Base-by-base conservation (phyloP, 1,140 invertebrate species). In the Brachystomella parvula region DNA sequence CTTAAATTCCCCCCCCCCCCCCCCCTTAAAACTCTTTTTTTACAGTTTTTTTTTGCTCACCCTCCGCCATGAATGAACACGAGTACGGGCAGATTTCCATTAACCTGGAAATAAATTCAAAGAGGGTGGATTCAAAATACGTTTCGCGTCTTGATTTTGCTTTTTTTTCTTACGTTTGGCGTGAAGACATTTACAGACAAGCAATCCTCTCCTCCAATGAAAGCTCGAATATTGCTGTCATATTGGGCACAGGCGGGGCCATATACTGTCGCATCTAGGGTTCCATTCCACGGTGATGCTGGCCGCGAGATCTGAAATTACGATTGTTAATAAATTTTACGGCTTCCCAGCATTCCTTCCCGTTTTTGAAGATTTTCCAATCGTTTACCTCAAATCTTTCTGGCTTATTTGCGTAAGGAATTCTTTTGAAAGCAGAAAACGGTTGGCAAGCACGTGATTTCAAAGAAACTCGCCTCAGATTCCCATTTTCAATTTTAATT, bases 221-320 rank as follows among this genome's bases (percentile, higher is more conserved):
- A n/a, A n/a, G n/a, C n/a, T n/a, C n/a, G n/a, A n/a, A n/a, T n/a
- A n/a, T n/a, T n/a, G n/a, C n/a, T n/a, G n/a, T n/a, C n/a, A n/a
- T n/a, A n/a, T n/a, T n/a, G n/a, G n/a, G n/a, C n/a, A n/a, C n/a
- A n/a, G n/a, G n/a, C n/a, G n/a, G n/a, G n/a, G n/a, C n/a, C n/a
- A n/a, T n/a, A n/a, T n/a, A n/a, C n/a, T n/a, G n/a, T n/a, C 66
- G 31, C 79, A n/a, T n/a, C n/a, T n/a, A n/a, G n/a, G n/a, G n/a
- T n/a, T n/a, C n/a, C n/a, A n/a, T n/a, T n/a, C n/a, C 80, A 82
- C 60, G 75, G 62, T 56, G 74, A 68, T 24, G 77, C 32, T 29
- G 74, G 74, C 71, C 78, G 75, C 9, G 80, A 77, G 24, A 63
- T 44, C 67, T 68, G 57, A 30, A 53, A 24, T 29, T 15, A 12